A percentile compares a stretch with the other conserved stretches of the same genome.
Conservation (phyloP, 2,113 vertebrate species). For the Clinocottus analis region DNA sequence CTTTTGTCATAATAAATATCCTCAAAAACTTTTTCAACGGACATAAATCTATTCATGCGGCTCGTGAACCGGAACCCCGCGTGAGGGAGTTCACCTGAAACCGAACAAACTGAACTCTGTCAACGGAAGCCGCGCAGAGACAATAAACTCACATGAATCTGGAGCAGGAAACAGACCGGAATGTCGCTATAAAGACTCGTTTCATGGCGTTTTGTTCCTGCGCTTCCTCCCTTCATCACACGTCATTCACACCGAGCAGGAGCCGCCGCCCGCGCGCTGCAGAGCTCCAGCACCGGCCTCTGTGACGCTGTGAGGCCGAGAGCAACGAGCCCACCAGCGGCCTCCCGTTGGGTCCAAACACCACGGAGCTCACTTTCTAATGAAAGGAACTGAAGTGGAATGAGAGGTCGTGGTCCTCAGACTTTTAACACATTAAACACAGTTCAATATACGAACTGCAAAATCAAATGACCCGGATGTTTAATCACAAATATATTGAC, state of each 20-base stretch:
- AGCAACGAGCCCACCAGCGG: too few species aligned
- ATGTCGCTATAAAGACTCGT: neutral
- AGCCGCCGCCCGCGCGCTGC: constrained; percentile 35
- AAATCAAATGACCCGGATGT: neutral
- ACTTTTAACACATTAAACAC: neutral
- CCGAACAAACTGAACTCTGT: neutral
- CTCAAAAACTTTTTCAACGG: neutral
- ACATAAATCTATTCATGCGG: neutral
- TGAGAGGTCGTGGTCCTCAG: neutral
- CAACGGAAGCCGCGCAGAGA: neutral
- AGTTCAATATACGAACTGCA: neutral
- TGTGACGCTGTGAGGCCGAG: too few species aligned
- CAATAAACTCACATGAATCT: neutral
- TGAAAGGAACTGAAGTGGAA: neutral
- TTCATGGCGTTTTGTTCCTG: neutral
- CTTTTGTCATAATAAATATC: constrained; percentile 4
- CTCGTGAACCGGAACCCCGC: neutral
- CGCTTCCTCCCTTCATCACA: constrained; percentile 34
- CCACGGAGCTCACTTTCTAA: neutral
- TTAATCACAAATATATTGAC: neutral
- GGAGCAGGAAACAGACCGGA: too few species aligned
- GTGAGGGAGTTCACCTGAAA: neutral
- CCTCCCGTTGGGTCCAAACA: too few species aligned
- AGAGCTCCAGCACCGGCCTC: too few species aligned
- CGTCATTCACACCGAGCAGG: constrained; percentile 51